Evolutionary conservation across 2,113 vertebrate genomes (phyloP).

Genomic region (Colossoma macropomum): DNA sequence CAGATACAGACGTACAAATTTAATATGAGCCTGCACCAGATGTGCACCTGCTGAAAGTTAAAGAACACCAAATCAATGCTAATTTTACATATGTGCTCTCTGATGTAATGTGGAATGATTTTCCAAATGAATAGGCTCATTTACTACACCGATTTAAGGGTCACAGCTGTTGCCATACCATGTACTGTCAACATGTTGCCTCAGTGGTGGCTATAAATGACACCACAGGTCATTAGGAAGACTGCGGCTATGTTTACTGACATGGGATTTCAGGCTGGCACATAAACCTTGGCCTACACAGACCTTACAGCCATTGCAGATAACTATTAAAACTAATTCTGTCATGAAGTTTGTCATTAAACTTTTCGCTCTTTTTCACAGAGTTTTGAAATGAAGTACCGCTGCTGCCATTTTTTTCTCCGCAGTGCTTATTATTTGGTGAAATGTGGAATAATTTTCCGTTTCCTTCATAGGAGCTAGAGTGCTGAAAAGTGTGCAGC

Average conservation of each 20-base stretch:
- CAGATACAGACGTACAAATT: no score
- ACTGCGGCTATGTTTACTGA: conserved; percentile 33
- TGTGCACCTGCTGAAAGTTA: no score
- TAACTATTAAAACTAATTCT: conserved; percentile 43
- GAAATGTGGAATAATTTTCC: conserved; percentile 20
- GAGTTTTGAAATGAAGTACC: conserved; percentile 1
- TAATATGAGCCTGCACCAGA: no score
- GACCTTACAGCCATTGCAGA: conserved; percentile 34
- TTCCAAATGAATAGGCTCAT: background rate
- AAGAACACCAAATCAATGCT: no score
- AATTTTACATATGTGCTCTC: background rate
- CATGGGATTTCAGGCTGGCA: conserved; percentile 37
- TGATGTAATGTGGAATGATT: background rate
- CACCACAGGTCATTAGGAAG: conserved; percentile 44
- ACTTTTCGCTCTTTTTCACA: conserved; percentile 14
- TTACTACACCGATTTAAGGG: background rate
- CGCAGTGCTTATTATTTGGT: conserved; percentile 25
- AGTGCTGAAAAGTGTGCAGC: background rate
- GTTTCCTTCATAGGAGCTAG: conserved; percentile 1
- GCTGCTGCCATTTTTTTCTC: conserved; percentile 9
- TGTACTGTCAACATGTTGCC: conserved; percentile 20
- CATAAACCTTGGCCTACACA: conserved; percentile 16
- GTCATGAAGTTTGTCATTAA: conserved; percentile 21
- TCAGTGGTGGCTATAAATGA: conserved; percentile 39
- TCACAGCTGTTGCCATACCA: background rate